Base-by-base conservation (phyloP, 2,888 invertebrate species). In the Agapostemon virescens region DNA sequence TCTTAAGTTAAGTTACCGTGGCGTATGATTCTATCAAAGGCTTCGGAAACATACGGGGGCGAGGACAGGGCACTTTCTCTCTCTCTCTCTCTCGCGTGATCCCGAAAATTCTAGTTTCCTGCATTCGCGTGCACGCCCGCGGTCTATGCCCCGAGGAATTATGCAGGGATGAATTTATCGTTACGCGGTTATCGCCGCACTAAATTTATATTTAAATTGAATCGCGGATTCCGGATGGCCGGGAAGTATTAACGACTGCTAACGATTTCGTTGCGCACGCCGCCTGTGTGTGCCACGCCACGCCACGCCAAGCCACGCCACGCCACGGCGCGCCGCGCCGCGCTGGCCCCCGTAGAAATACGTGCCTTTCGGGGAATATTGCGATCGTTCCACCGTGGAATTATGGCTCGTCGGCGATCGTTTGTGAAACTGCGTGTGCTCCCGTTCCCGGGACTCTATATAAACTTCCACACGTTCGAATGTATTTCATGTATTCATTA, bases 1-100 rank as follows among this genome's bases (percentile, higher is more conserved):
- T 74, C 77, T 78, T 78, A 82, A 75, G 74, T 74, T 73, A 74
- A 85, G 78, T 85, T 78, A 72, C 75, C 61, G 69, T 66, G n/a
- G 61, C 71, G 49, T 74, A 71, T 77, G 74, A 83, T 85, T 85
- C 74, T 72, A 77, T 82, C 70, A 40, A 42, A 38, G 58, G 58
- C 33, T 30, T 49, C 40, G 38, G 68, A 69, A 52, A 33, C 15
- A 63, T 20, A 42, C 40, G 73, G 69, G 45, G 33, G 63, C 15
- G 61, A n/a, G 55, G 45, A 68, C 63, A 61, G 64, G 30, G 71
- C 55, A 55, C 55, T n/a, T n/a, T 6, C 38, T 40, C 38, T 40
- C 38, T 40, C 38, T 5, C 38, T 40, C 38, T 40, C 67, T 78
- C 71, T 78, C 69, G 66, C 52, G 55, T 71, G 64, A 55, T 42